These are phyloP conservation scores for Ibycter americanus DNA, from an alignment of 2,797 vertebrate species.

Conservation along the genomic window DNA sequence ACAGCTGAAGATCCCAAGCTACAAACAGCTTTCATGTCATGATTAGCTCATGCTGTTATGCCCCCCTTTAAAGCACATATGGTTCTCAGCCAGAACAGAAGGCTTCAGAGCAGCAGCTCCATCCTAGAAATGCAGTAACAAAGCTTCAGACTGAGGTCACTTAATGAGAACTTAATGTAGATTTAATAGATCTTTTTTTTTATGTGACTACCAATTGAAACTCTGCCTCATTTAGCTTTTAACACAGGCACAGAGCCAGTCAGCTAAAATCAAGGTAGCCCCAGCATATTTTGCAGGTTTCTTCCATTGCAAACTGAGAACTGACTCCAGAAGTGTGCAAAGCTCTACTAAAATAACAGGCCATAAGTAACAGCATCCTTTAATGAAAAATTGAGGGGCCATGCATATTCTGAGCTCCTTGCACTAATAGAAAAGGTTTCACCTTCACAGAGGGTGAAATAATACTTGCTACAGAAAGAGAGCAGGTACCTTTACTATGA, in stretches of 20 bases:
- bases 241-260: not conserved
- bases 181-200: slow-evolving; percentile 38
- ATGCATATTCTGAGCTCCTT: not conserved
- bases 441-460: not conserved
- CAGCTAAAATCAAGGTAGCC: not conserved
- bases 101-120: slow-evolving; percentile 20
- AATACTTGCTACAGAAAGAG: not conserved
- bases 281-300: not conserved
- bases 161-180: slow-evolving; percentile 52
- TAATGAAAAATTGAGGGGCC: not conserved
- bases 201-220: slow-evolving; percentile 6
- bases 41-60: slow-evolving; percentile 9
- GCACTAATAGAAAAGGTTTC: not conserved
- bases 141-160: not conserved
- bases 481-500: not conserved
- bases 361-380: not conserved
- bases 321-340: not conserved
- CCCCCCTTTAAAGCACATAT: slow-evolving; percentile 10
- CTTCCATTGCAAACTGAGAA: not conserved
- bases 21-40: slow-evolving; percentile 6
- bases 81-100: slow-evolving; percentile 26
- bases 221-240: slow-evolving; percentile 14
- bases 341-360: not conserved
- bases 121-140: slow-evolving; percentile 1
- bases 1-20: not conserved